Conservation (phyloP, 2,113 vertebrate species). For the Gobio gobio region DNA sequence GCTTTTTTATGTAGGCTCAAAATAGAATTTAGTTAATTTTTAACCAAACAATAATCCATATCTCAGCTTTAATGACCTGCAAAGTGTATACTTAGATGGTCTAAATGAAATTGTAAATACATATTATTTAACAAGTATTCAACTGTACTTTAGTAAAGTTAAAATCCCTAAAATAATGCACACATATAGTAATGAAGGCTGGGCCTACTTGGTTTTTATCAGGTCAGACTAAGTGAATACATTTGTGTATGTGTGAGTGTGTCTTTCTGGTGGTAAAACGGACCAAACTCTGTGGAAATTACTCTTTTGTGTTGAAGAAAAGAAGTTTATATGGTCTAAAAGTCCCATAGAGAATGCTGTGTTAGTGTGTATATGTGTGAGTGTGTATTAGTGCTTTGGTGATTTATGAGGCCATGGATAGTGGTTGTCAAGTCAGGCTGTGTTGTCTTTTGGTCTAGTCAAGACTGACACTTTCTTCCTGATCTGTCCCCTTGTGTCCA, state of each 20-base stretch:
- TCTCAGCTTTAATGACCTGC: background rate
- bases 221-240: background rate
- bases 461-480: conserved; percentile 47
- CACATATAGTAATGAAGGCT: background rate
- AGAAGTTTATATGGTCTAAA: conserved; percentile 7
- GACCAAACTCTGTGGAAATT: background rate
- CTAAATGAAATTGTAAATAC: background rate
- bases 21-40: background rate
- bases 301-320: conserved; percentile 25
- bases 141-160: background rate
- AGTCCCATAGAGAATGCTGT: background rate
- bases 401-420: conserved; percentile 52
- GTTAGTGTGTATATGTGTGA: conserved; percentile 19
- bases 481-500: conserved; percentile 40
- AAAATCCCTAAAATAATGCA: background rate
- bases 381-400: conserved; percentile 36
- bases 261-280: background rate
- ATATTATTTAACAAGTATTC: background rate
- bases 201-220: background rate
- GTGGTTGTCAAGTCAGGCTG: conserved; percentile 48
- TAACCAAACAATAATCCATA: background rate
- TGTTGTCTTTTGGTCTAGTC: conserved; percentile 62
- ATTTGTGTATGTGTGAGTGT: background rate
- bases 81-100: background rate
- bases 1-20: background rate